Conservation (phyloP, 2,113 vertebrate genomes). For the Pipra filicauda region DNA sequence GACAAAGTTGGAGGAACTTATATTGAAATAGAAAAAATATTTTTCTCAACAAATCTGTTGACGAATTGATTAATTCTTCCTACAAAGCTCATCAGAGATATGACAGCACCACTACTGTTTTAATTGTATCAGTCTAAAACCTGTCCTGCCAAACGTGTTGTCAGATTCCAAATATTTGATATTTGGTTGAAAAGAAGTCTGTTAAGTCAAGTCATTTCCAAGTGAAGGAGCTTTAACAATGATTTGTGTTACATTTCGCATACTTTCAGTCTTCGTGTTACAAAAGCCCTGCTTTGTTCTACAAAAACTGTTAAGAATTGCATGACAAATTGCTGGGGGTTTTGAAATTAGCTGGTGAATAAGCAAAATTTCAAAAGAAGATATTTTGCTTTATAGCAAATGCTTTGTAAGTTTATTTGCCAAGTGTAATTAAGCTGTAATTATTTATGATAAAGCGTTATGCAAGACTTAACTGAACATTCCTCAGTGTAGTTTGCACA, state of each 20-base stretch:
- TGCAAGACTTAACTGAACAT: background rate
- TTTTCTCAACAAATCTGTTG: background rate
- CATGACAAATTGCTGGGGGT: background rate
- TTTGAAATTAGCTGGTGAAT: background rate
- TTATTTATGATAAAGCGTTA: background rate
- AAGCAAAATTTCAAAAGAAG: background rate
- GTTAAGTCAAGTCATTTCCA: background rate
- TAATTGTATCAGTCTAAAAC: background rate
- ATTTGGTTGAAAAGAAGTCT: background rate
- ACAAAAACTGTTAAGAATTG: background rate
- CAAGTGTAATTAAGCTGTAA: background rate
- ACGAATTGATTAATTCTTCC: background rate
- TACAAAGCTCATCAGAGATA: background rate
- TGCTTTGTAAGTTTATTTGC: background rate
- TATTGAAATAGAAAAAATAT: background rate
- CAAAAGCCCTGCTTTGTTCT: fast-evolving
- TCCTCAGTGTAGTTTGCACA: background rate
- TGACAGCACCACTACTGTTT: background rate
- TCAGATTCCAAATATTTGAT: background rate
- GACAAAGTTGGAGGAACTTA: background rate
- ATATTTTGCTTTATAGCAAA: background rate
- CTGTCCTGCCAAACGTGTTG: background rate
- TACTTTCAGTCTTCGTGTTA: fast-evolving
- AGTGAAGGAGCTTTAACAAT: background rate
- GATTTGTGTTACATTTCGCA: background rate